Conservation (phyloP, 2,888 invertebrate genomes). For the Serrognathus titanus region DNA sequence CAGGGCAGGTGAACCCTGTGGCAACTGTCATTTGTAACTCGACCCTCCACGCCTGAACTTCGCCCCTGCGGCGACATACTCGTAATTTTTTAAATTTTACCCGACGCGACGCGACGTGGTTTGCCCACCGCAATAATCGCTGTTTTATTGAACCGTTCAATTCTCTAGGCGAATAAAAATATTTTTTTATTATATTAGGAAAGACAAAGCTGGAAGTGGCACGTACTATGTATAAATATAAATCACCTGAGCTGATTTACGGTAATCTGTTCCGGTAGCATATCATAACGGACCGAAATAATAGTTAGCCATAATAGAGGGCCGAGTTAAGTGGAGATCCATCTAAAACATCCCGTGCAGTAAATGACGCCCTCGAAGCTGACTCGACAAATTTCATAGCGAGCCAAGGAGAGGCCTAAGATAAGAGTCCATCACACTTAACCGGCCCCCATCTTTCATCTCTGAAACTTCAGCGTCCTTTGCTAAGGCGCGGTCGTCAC, state of each 20-base stretch:
- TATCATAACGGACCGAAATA: neutral
- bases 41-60: conserved; percentile 4
- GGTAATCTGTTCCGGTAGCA: too few relatives aligned
- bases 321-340: conserved; percentile 1
- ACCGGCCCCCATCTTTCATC: conserved; percentile 9
- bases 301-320: conserved; percentile 1
- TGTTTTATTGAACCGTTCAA: too few relatives aligned
- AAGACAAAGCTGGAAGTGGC: too few relatives aligned
- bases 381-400: conserved; percentile 19
- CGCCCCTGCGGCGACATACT: conserved; percentile 7
- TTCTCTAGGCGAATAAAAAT: too few relatives aligned
- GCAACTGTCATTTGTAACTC: conserved; percentile 19
- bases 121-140: too few relatives aligned
- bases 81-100: conserved; percentile 4
- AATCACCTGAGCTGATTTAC: too few relatives aligned
- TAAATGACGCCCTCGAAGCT: conserved; percentile 16
- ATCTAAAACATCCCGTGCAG: conserved; percentile 3
- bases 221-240: too few relatives aligned
- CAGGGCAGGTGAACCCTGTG: conserved; percentile 18
- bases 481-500: neutral
- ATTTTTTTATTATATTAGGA: too few relatives aligned
- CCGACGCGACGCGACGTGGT: too few relatives aligned
- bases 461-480: neutral
- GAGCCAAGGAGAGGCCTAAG: conserved; percentile 1
- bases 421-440: conserved; percentile 11